phyloP scores from a whole-genome alignment of 2,797 vertebrate species.

The Pteronotus mesoamericanus region DNA sequence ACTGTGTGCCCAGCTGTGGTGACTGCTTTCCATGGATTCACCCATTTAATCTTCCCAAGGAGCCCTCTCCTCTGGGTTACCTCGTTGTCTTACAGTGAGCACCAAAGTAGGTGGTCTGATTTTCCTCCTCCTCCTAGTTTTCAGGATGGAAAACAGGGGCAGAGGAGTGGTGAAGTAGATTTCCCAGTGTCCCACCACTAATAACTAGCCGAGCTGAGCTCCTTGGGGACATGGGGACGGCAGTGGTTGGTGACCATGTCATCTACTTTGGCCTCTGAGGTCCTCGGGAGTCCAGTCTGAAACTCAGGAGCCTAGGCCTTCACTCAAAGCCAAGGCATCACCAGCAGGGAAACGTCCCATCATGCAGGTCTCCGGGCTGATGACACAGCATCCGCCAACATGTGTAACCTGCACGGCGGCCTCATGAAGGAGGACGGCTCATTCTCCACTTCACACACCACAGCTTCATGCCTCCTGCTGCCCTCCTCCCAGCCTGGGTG shows the following conservation, averaged over 20 bases:
- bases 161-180: background rate
- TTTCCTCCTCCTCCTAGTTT: too few relatives aligned
- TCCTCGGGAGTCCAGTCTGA: background rate
- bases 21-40: background rate
- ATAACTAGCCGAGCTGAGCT: background rate
- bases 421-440: background rate
- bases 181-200: rapidly evolving
- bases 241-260: background rate
- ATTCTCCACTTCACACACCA: background rate
- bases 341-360: too few relatives aligned
- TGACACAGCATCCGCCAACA: background rate
- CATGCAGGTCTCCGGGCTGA: background rate
- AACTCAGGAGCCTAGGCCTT: background rate
- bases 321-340: background rate
- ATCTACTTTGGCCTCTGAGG: background rate
- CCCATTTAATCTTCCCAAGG: background rate
- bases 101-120: background rate
- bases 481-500: background rate
- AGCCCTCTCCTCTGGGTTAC: background rate
- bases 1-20: rapidly evolving
- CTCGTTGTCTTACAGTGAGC: background rate
- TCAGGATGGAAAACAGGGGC: background rate
- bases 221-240: background rate
- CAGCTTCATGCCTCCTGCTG: too few relatives aligned
- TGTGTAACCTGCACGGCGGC: background rate